Evolutionary conservation across 2,888 invertebrate genomes (phyloP).

Genomic region (Sminthurinus aureus): DNA sequence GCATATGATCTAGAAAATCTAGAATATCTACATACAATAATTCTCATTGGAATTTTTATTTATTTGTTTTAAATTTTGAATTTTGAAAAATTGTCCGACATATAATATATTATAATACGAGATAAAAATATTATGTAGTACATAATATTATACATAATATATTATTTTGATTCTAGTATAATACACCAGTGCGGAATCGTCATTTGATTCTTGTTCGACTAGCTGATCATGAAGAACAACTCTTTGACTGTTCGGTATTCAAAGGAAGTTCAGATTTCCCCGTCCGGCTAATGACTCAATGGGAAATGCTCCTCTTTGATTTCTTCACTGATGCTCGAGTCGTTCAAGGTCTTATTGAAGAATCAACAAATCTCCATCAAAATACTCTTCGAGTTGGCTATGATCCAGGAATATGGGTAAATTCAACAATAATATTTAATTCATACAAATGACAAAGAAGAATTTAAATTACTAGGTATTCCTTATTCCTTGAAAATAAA

Average conservation of each 20-base stretch:
- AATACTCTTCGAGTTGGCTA: conserved; percentile 42
- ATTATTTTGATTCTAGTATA: no score
- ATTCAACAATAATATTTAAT: no score
- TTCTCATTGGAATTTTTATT: background rate
- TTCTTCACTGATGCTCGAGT: conserved; percentile 53
- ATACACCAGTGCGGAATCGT: conserved; percentile 51
- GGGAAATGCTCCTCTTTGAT: conserved; percentile 58
- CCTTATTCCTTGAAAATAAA: no score
- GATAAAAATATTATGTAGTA: no score
- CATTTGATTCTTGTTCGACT: conserved; percentile 52
- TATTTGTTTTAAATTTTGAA: no score
- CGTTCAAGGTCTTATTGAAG: conserved; percentile 48
- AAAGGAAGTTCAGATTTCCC: conserved; percentile 47
- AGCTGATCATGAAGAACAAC: conserved; percentile 42
- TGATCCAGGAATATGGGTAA: conserved; percentile 51
- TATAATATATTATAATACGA: no score
- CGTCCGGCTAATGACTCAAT: conserved; percentile 48
- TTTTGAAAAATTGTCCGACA: no score
- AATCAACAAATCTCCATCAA: conserved; percentile 20
- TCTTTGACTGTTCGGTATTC: conserved; percentile 44
- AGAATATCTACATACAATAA: no score
- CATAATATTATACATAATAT: no score
- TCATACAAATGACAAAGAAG: no score
- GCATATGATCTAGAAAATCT: no score
- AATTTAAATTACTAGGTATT: no score